Conservation (phyloP, 2,888 invertebrate species). For the Ashinkailepas kermadecensis region DNA sequence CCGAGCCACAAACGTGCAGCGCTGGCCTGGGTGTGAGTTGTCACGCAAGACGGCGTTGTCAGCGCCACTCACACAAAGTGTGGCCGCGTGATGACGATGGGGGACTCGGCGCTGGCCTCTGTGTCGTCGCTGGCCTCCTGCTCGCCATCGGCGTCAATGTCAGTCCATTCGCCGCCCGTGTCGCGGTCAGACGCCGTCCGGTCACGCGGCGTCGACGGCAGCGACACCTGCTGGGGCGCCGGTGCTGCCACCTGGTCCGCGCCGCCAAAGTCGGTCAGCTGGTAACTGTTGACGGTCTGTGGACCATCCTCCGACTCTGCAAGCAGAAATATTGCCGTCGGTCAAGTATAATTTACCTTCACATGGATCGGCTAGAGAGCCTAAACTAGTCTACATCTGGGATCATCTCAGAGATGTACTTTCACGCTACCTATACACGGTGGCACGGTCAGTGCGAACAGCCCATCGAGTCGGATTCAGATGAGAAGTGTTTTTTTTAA, state of each 20-base stretch:
- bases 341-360: too few relatives aligned
- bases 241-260: slow-evolving; percentile 36
- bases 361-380: too few relatives aligned
- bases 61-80: slow-evolving; percentile 22
- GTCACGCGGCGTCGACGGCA: slow-evolving; percentile 24
- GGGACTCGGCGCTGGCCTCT: neutral
- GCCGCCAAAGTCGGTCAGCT: slow-evolving; percentile 39
- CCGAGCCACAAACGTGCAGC: too few relatives aligned
- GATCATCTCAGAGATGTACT: too few relatives aligned
- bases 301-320: slow-evolving; percentile 84
- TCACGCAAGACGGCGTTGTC: neutral
- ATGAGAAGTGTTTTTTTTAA: too few relatives aligned
- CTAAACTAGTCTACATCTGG: slow-evolving; percentile 4
- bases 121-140: slow-evolving; percentile 18
- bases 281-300: slow-evolving; percentile 47
- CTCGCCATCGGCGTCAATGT: slow-evolving; percentile 7
- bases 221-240: slow-evolving; percentile 8
- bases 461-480: too few relatives aligned
- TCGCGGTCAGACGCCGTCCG: neutral
- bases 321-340: slow-evolving; percentile 54
- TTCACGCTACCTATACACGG: too few relatives aligned
- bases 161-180: slow-evolving; percentile 13
- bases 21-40: too few relatives aligned
- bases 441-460: too few relatives aligned
- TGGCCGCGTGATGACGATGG: neutral